Base-by-base conservation (phyloP, 2,888 invertebrate genomes). In the Parasteatoda lunata region DNA sequence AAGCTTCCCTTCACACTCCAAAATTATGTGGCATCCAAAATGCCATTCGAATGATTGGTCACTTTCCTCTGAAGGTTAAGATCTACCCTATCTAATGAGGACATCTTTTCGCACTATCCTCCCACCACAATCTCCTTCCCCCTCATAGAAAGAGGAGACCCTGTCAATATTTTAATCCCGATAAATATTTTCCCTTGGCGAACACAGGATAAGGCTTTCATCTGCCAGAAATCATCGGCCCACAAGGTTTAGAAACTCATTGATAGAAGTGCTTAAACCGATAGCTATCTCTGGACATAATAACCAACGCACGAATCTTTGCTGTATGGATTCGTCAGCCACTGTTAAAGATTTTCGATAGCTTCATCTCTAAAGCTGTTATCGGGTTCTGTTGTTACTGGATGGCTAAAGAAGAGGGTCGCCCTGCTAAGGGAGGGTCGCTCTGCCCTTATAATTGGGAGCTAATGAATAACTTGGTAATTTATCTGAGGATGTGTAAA, bases 401-500 rank as follows among this genome's bases (percentile, higher is more conserved):
- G 30, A 30, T 30, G 30, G 30, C 30, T 2, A 30, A 30, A 30
- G 30, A 30, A 30, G 30, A 30, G 30, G 30, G 30, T 30, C 30
- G 30, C 30, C 30, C 30, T 30, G 30, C 30, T 30, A 30, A 30
- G 30, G 30, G 30, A 30, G 30, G 59, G 59, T 9, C 13, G 4
- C 59, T n/a, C 59, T 59, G 59, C 59, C 30, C 79, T 30, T 64
- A 65, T 79, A 79, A 79, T 79, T 79, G 71, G 70, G 79, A 79
- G 71, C 65, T 79, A 79, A 79, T 79, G 79, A 79, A 65, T 79
- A 79, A 71, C 49, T 69, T 54, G 49, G 48, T 79, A 79, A 72
- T 79, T 79, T 79, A 49, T 13, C 45, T 48, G 13, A 54, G 30
- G 15, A 47, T 7, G 71, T 49, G 48, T n/a, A 51, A 48, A 48